A percentile compares a stretch with the other conserved stretches of the same genome.
phyloP scores from a whole-genome alignment of 2,113 vertebrate genomes.

The Hemiprocne comata region DNA sequence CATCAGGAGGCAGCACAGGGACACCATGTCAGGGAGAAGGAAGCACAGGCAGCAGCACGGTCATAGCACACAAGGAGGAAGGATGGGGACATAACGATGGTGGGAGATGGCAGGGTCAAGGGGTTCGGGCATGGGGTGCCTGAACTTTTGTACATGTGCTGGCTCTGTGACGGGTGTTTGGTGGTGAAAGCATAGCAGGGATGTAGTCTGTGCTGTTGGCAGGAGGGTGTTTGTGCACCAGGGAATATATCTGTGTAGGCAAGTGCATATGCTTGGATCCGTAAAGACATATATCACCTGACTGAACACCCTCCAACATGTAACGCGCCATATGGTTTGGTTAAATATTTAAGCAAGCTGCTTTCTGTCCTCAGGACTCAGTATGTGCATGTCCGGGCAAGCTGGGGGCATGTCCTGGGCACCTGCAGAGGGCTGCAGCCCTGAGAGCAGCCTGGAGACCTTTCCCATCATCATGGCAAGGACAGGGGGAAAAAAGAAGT shows the following conservation, averaged over 20 bases:
- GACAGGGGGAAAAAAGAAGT: not conserved
- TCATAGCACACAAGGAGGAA: not conserved
- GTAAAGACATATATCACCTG: constrained; percentile 43
- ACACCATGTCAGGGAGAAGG: fast-evolving
- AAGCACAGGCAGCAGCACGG: not conserved
- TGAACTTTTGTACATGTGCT: not conserved
- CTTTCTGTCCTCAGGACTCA: not conserved
- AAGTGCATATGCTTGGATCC: constrained; percentile 45
- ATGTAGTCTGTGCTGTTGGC: not conserved
- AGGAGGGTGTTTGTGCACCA: not conserved
- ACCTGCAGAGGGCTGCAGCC: fast-evolving
- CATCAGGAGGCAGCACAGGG: not conserved
- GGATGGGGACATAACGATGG: not conserved
- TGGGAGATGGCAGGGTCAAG: not conserved
- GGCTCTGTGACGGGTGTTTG: not conserved
- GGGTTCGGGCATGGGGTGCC: fast-evolving
- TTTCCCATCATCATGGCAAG: not conserved
- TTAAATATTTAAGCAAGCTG: constrained; percentile 63
- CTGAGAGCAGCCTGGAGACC: not conserved
- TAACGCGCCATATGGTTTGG: constrained; percentile 7
- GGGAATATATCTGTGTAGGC: constrained; percentile 24
- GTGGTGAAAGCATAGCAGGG: not conserved
- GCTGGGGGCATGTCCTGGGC: not conserved
- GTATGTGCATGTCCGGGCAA: fast-evolving
- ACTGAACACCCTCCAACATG: not conserved